These are phyloP conservation scores for Smutsia gigantea DNA, from an alignment of 2,797 vertebrate species.

Conservation along the genomic window DNA sequence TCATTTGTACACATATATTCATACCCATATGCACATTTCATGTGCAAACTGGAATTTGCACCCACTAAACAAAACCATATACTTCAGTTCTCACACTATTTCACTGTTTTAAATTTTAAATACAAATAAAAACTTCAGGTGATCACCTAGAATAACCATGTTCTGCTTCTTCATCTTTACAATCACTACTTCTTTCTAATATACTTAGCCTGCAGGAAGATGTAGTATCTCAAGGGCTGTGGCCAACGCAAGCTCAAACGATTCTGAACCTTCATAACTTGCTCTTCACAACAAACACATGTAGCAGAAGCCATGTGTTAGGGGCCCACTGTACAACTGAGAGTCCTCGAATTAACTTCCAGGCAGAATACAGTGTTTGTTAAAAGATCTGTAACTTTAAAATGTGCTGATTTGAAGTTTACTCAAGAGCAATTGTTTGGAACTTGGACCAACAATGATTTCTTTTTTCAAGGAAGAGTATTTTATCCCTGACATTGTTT, in stretches of 20 bases:
- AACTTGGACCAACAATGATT: neutral
- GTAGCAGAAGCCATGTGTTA: neutral
- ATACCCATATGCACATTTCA: neutral
- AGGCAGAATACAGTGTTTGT: neutral
- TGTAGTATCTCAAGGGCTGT: neutral
- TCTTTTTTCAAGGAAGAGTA: neutral
- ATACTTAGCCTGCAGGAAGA: neutral
- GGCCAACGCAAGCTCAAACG: neutral
- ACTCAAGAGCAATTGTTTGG: neutral
- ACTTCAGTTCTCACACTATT: neutral
- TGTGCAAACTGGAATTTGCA: neutral
- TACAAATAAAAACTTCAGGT: neutral
- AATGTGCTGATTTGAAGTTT: neutral
- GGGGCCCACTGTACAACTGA: neutral
- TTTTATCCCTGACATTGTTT: neutral
- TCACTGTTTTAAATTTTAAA: neutral
- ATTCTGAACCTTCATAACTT: neutral
- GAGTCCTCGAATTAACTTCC: neutral
- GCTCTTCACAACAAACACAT: neutral
- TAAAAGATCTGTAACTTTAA: neutral
- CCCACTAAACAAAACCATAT: neutral
- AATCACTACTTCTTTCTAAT: neutral
- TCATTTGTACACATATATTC: neutral
- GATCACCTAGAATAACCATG: neutral
- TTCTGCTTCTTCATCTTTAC: neutral